Base-by-base conservation (phyloP, 35 echinoderm and acorn worm genomes). In the Hemicentrotus pulcherrimus region DNA sequence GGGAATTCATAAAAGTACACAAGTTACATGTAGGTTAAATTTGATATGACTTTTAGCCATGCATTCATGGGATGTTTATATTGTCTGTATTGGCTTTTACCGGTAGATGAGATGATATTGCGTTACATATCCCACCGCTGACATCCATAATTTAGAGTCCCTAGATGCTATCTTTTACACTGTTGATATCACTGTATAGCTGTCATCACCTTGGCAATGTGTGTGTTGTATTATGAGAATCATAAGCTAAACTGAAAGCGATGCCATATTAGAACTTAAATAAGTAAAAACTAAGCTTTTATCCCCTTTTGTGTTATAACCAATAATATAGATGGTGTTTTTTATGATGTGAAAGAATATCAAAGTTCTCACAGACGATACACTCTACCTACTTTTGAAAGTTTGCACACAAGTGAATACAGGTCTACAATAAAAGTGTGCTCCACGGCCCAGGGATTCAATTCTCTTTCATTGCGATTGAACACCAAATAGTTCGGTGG, bases 11-110 rank as follows among this genome's bases (percentile, higher is more conserved):
- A 12, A 55, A 41, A 59, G 24, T 78, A 78, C 19, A n/a, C 65
- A 78, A 78, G 28, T n/a, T n/a, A 28, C 22, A 70, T 70, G 61
- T n/a, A 4, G 65, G 0, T 78, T 78, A 28, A 22, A 78, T 8
- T 78, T 78, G 65, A 78, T 78, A 78, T 78, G 65, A 70, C 61
- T 70, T 70, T 70, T 70, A 70, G 61, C 61, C 18, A 70, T 70
- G 61, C 61, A 70, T 14, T 78, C 24, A 78, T 78, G 19, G 19
- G 65, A 78, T 78, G 22, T 78, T 78, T 78, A 78, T 78, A n/a
- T 78, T 8, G 0, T 78, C 19, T 78, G 19, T 78, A 78, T 78
- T n/a, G 65, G 65, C n/a, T 78, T 78, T 70, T 28, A 70, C 22
- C 5, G 15, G 19, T 78, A 28, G n/a, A n/a, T 24, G 19, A 78